A percentile compares a stretch with the other conserved stretches of the same genome.
These are phyloP conservation scores for Spongilla lacustris DNA, from an alignment of 37 sponge, comb jelly and placozoan species.

Conservation along the genomic window DNA sequence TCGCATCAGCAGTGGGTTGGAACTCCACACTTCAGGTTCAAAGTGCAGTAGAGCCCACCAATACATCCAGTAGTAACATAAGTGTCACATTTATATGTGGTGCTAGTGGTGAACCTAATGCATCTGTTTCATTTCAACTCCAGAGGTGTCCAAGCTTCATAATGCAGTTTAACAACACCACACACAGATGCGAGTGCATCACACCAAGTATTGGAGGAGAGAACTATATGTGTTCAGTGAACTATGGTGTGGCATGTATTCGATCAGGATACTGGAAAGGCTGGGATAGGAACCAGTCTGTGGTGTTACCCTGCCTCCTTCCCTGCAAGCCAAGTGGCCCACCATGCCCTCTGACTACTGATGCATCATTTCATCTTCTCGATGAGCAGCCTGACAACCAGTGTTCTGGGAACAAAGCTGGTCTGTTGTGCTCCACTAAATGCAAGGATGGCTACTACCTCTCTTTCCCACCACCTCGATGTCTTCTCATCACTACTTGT, in stretches of 20 bases:
- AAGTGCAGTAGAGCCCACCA: neutral
- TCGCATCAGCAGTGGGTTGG: neutral
- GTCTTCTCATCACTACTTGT: neutral
- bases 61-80: neutral
- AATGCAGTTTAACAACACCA: neutral
- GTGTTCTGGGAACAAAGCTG: neutral
- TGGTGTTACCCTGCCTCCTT: neutral
- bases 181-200: neutral
- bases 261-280: neutral
- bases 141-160: neutral
- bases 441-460: conserved; percentile 5
- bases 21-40: neutral
- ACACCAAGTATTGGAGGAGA: neutral
- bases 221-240: neutral
- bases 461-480: neutral
- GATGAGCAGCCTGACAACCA: neutral
- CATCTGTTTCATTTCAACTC: neutral
- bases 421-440: neutral
- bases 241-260: neutral
- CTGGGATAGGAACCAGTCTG: neutral
- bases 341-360: neutral
- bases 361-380: neutral
- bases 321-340: neutral
- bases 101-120: neutral
- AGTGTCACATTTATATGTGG: neutral